Evolutionary conservation across 1,140 invertebrate genomes (phyloP), one percentile per base, ranked within the genome.

Genomic region (Stegodyphus dumicola): DNA sequence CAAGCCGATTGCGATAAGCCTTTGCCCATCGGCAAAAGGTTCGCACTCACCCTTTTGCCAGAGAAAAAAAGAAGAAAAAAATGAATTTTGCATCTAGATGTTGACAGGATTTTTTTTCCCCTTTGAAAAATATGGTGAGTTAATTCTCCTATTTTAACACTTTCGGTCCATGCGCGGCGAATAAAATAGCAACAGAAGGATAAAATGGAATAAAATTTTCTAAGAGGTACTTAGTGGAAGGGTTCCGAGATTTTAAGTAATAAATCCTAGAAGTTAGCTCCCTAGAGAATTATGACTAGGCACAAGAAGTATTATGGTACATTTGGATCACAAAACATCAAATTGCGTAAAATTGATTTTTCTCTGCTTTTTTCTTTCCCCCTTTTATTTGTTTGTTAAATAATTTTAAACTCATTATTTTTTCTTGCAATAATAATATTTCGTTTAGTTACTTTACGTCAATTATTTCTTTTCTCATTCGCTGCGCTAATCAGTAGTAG

Each of bases 131-230:
- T 75, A 74, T 74, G 70, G 67, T 80, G 80, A 83, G 69, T 64
- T 83, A 83, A 83, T 83, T 83, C 80, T 67, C 71, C 80, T 83
- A 83, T 83, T 75, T 83, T 75, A 83, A 83, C 80, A 83, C 80
- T 83, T 83, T 83, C 80, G 60, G 80, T 53, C 80, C 78, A 11
- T 17, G 51, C 66, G 13, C 10, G 18, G 49, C 64, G 69, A 69
- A 67, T 67, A 77, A 77, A 77, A 77, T 52, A 77, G 54, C 15
- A 80, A 64, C 70, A 74, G 75, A 75, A 49, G 71, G 71, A 75
- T 70, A n/a, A 49, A 80, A 71, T 7, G 17, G 75, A 78, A 66
- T 66, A 18, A 83, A 67, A 66, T 49, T 65, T 49, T 83, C 80
- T 83, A 75, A 83, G 71, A 83, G 80, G 56, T 83, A 83, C 71